These are phyloP conservation scores for Conger conger DNA, from an alignment of 2,113 vertebrate species.

Conservation along the genomic window DNA sequence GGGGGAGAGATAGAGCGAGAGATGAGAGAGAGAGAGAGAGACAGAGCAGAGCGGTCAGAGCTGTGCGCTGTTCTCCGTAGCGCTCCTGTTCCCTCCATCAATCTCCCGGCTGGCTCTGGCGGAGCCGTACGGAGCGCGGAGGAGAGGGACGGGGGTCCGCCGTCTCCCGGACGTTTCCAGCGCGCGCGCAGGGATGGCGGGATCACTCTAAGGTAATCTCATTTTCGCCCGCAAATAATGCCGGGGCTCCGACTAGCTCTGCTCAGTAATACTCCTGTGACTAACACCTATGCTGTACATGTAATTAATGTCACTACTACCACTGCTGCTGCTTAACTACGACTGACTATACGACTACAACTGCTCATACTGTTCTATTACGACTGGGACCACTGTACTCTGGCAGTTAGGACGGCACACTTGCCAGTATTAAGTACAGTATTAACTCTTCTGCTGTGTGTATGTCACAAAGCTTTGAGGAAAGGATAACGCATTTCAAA, in stretches of 20 bases:
- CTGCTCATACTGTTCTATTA: too few relatives aligned
- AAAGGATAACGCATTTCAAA: neutral
- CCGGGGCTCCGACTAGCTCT: neutral
- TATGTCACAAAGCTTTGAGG: too few relatives aligned
- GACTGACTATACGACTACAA: too few relatives aligned
- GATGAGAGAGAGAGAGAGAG: neutral
- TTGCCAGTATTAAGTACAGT: neutral
- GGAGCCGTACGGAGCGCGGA: neutral
- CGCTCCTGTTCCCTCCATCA: conserved; percentile 38
- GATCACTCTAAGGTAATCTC: neutral
- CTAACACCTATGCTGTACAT: too few relatives aligned
- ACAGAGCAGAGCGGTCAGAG: conserved; percentile 26
- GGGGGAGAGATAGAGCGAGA: neutral
- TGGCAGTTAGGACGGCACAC: too few relatives aligned
- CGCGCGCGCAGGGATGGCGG: neutral
- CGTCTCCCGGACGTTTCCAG: neutral
- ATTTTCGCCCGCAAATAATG: neutral
- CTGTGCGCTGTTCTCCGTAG: conserved; percentile 41
- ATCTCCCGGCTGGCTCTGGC: neutral
- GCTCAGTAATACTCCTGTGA: neutral
- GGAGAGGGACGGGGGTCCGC: neutral
- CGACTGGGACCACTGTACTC: neutral
- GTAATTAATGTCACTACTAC: too few relatives aligned
- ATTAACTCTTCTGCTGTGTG: neutral
- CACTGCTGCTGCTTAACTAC: too few relatives aligned